phyloP scores from a whole-genome alignment of 2,888 invertebrate genomes.

The Octodonta nipae region DNA sequence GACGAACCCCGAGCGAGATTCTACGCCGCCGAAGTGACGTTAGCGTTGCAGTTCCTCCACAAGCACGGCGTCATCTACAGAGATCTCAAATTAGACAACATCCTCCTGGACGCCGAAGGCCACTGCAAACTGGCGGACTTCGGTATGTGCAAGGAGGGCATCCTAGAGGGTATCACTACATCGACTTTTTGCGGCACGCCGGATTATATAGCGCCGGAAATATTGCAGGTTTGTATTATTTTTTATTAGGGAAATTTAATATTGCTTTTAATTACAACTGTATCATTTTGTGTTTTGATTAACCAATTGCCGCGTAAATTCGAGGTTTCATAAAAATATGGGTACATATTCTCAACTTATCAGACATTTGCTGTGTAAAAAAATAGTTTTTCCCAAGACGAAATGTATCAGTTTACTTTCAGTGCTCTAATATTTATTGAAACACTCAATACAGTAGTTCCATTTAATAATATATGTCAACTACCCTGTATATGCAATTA shows the following conservation, averaged over 20 bases:
- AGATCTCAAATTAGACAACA: constrained; percentile 97
- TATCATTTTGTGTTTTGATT: no score
- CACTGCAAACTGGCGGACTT: constrained; percentile 90
- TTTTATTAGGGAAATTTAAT: neutral
- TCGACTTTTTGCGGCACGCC: constrained; percentile 99
- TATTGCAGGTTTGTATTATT: constrained; percentile 25
- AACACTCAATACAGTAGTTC: no score
- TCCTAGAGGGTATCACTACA: constrained; percentile 73
- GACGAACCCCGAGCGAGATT: constrained; percentile 90
- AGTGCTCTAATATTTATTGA: no score
- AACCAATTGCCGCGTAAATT: no score
- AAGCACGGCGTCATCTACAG: constrained; percentile 94
- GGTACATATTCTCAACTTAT: no score
- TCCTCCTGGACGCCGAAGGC: constrained; percentile 88
- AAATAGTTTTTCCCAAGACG: no score
- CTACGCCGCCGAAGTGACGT: constrained; percentile 96
- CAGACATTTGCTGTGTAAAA: no score
- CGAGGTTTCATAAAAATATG: no score
- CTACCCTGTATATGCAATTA: no score
- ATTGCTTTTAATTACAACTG: no score
- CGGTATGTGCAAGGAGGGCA: constrained; percentile 90
- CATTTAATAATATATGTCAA: no score
- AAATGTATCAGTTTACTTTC: no score
- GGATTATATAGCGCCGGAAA: constrained; percentile 95
- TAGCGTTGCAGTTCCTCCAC: constrained; percentile 94